Evolutionary conservation across 2,113 vertebrate genomes (phyloP).

Genomic region (Amblyopsis rosae): DNA sequence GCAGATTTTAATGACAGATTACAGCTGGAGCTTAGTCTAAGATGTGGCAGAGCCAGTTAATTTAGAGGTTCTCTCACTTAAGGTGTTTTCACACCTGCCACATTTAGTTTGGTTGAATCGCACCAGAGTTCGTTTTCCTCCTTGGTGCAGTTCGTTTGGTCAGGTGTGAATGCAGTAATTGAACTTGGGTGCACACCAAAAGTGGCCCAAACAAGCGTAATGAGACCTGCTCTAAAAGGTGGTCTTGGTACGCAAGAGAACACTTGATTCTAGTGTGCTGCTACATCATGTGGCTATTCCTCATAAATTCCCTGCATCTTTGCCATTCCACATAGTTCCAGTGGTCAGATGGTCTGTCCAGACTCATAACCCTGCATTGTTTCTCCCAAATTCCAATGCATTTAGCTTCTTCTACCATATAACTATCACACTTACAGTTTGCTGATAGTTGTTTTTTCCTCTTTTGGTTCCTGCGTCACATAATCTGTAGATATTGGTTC

Average conservation of each 20-base stretch:
- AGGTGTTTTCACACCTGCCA: background rate
- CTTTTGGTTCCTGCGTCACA: slow-evolving; percentile 52
- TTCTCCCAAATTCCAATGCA: background rate
- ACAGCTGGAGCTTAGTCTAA: background rate
- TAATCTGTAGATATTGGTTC: slow-evolving; percentile 27
- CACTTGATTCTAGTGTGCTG: slow-evolving; percentile 22
- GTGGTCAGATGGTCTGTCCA: background rate
- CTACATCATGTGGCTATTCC: slow-evolving; percentile 45
- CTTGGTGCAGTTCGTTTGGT: no score
- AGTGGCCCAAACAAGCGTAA: slow-evolving; percentile 70
- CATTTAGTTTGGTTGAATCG: no score
- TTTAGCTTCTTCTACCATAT: background rate
- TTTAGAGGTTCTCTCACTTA: background rate
- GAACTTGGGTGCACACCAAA: no score
- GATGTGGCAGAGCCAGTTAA: slow-evolving; percentile 7
- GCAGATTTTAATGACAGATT: slow-evolving; percentile 29
- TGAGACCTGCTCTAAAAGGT: slow-evolving; percentile 32
- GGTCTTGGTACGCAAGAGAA: slow-evolving; percentile 47
- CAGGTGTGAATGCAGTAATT: no score
- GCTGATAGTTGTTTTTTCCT: slow-evolving; percentile 83
- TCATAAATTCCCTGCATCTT: slow-evolving; percentile 9
- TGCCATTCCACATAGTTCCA: slow-evolving; percentile 14
- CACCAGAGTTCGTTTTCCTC: no score
- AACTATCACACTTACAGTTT: slow-evolving; percentile 82
- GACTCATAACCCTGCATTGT: background rate